Conservation (phyloP, 35 echinoderm and acorn worm species). For the Heliocidaris tuberculata region DNA sequence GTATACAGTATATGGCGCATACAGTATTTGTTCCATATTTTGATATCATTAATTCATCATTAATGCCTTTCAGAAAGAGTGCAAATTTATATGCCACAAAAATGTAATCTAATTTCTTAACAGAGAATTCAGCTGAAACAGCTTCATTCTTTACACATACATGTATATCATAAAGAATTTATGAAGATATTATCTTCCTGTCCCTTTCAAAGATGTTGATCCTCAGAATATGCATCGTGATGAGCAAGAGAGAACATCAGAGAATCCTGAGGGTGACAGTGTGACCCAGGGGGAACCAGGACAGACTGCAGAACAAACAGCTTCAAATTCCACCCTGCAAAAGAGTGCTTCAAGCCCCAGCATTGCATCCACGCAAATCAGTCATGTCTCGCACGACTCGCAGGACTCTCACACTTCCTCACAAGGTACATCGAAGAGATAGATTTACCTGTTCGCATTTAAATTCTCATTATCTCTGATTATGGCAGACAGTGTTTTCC, state of each 20-base stretch:
- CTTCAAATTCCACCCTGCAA: not conserved
- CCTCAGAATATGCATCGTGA: not conserved
- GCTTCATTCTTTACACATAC: too few relatives aligned
- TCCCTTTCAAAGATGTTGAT: not conserved
- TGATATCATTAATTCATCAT: too few relatives aligned
- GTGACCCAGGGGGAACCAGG: not conserved
- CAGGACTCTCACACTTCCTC: conserved; percentile 23
- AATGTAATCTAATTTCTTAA: too few relatives aligned
- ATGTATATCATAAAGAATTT: too few relatives aligned
- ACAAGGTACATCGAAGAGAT: not conserved
- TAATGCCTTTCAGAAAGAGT: too few relatives aligned
- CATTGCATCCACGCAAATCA: conserved; percentile 34
- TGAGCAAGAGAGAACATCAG: not conserved
- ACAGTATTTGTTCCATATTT: too few relatives aligned
- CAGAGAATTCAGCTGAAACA: too few relatives aligned
- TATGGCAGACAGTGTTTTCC: too few relatives aligned
- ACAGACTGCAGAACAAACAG: not conserved
- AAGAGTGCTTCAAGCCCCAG: conserved; percentile 45
- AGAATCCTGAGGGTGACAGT: not conserved
- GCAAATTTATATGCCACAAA: too few relatives aligned
- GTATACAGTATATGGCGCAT: too few relatives aligned
- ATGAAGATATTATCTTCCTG: not conserved
- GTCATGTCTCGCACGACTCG: conserved; percentile 28
- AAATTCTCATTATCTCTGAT: too few relatives aligned
- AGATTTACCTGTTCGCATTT: too few relatives aligned